Base-by-base conservation (phyloP, 2,113 vertebrate genomes). In the Felis chaus region DNA sequence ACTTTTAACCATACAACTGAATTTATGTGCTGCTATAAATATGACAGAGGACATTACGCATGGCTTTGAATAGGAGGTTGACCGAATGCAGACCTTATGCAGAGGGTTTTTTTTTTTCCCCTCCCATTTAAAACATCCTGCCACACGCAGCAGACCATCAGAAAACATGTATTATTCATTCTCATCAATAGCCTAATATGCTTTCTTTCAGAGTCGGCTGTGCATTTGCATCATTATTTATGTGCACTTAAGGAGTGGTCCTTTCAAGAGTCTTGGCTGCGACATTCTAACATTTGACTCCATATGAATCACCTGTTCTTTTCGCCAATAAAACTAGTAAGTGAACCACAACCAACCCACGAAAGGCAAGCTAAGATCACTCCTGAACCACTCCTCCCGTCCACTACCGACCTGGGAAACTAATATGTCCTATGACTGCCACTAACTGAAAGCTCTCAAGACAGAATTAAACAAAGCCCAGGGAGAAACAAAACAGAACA, bases 221-320 rank as follows among this genome's bases (percentile, higher is more conserved):
- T 36, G 39, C 25, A 14, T n/a, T 50, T 94, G 63, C 31, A 79
- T 48, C 27, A 55, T 79, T 95, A 81, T 85, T 97, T 55, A 4
- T 97, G 98, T 98, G 97, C 74, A 97, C 82, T 94, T 97, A 98
- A 96, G 0, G 6, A 81, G 36, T 80, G 96, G n/a, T 6, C 94
- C 81, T 97, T 85, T 97, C 61, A 82, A 80, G 73, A 80, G 94
- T 96, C 78, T 63, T 66, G 84, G 95, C 55, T 95, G 41, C 1
- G 94, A 14, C 29, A 57, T 74, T 68, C 83, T 71, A 57, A 86
- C 15, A 3, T 71, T 61, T 10, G 83, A 92, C 76, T 96, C 13
- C 31, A 2, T 18, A 23, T 95, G 94, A 93, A 96, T 97, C 95
- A 97, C 95, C 93, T 97, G 96, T 73, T 87, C 81, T 53, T 61